Conservation (phyloP, 2,113 vertebrate species). For the Dromaius novaehollandiae region DNA sequence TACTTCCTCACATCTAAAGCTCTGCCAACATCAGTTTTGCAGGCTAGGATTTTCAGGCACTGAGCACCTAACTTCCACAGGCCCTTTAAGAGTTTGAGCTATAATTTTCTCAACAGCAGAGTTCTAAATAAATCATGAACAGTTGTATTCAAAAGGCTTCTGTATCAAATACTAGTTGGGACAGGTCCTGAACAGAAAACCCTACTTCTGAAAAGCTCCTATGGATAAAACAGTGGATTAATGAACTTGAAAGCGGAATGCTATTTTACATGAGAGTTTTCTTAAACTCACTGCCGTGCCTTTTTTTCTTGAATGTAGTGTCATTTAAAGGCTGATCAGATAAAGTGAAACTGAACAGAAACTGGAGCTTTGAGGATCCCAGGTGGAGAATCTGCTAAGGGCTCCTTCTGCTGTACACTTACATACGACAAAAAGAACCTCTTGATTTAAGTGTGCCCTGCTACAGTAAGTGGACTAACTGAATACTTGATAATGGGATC, state of each 20-base stretch:
- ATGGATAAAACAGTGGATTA: conserved; percentile 46
- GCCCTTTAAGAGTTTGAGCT: conserved; percentile 34
- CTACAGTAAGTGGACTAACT: not conserved
- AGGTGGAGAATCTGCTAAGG: conserved; percentile 25
- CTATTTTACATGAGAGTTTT: conserved; percentile 50
- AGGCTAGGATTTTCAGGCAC: conserved; percentile 23
- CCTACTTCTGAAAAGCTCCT: conserved; percentile 20
- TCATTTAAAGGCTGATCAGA: conserved; percentile 59
- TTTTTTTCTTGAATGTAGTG: conserved; percentile 43
- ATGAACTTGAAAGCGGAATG: conserved; percentile 55
- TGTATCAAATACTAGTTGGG: conserved; percentile 1
- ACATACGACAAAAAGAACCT: conserved; percentile 26
- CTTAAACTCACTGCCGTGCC: conserved; percentile 55
- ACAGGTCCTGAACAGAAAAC: conserved; percentile 14
- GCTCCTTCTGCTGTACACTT: conserved; percentile 26
- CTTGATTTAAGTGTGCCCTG: not conserved
- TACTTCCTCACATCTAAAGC: not conserved
- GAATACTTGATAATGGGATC: not conserved
- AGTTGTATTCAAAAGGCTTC: conserved; percentile 20
- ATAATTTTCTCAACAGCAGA: conserved; percentile 30
- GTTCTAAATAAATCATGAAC: conserved; percentile 60
- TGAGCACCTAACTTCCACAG: conserved; percentile 24
- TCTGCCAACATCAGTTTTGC: conserved; percentile 8
- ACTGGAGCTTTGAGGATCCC: conserved; percentile 23
- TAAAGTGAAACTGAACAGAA: conserved; percentile 53